These are phyloP conservation scores for Portevinia maculata DNA, from an alignment of 2,888 invertebrate species.

Conservation along the genomic window DNA sequence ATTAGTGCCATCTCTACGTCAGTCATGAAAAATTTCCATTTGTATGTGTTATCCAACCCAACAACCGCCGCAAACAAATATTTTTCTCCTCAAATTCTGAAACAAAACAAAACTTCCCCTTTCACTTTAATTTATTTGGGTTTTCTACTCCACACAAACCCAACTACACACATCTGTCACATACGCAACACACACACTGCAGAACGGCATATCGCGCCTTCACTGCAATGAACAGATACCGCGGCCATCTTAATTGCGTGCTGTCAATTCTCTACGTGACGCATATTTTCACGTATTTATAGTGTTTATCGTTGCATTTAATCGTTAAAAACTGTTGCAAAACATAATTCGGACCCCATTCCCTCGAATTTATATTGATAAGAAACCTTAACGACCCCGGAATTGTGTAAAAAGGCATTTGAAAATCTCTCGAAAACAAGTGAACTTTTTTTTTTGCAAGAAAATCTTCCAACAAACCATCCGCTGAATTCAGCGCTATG, in stretches of 20 bases:
- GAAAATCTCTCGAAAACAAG: slow-evolving; percentile 51
- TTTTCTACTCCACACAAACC: slow-evolving; percentile 5
- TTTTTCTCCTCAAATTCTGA: too few relatives aligned
- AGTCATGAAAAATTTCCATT: too few relatives aligned
- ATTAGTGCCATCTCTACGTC: too few relatives aligned
- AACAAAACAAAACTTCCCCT: too few relatives aligned
- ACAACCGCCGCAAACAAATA: too few relatives aligned
- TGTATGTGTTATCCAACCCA: too few relatives aligned
- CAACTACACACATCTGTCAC: slow-evolving; percentile 26
- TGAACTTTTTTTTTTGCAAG: slow-evolving; percentile 56
- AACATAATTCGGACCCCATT: slow-evolving; percentile 16
- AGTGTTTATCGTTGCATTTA: slow-evolving; percentile 66
- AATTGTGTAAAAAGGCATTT: slow-evolving; percentile 35
- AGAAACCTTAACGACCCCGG: background rate
- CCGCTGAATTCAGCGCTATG: slow-evolving; percentile 73
- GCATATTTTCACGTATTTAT: slow-evolving; percentile 68
- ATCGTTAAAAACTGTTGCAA: slow-evolving; percentile 45
- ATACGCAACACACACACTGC: slow-evolving; percentile 64
- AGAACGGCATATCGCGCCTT: slow-evolving; percentile 64
- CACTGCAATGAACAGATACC: slow-evolving; percentile 74
- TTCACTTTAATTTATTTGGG: slow-evolving; percentile 20
- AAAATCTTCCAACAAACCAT: slow-evolving; percentile 68
- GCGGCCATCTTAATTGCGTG: slow-evolving; percentile 81
- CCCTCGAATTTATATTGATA: slow-evolving; percentile 42
- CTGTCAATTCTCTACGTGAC: slow-evolving; percentile 77